Conservation (phyloP, 2,113 vertebrate genomes). For the Gymnobelideus leadbeateri region DNA sequence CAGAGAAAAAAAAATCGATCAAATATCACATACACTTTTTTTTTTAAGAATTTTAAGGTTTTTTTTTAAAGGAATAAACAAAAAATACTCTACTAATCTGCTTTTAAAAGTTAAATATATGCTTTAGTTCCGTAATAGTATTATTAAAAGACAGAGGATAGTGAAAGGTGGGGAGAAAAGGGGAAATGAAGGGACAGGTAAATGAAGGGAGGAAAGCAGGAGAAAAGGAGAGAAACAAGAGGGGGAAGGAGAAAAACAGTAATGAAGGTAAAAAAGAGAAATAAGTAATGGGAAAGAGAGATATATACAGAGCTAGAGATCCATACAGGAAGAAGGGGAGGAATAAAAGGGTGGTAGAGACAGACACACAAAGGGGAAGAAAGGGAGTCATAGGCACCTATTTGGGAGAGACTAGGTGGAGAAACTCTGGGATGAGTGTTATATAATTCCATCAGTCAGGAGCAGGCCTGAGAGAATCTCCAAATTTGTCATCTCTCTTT, state of each 20-base stretch:
- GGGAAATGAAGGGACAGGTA: background rate
- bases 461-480: background rate
- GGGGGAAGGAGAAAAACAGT: background rate
- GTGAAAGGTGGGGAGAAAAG: background rate
- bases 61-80: conserved; percentile 2
- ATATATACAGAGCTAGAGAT: background rate
- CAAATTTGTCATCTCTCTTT: background rate
- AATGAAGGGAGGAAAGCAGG: background rate
- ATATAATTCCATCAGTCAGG: background rate
- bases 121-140: background rate
- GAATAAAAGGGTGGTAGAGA: too few species aligned
- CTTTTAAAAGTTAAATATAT: background rate
- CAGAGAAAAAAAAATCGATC: background rate
- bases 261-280: background rate
- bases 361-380: background rate
- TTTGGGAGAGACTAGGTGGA: background rate
- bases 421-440: background rate
- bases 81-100: background rate
- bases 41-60: conserved; percentile 8
- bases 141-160: background rate
- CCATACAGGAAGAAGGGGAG: too few species aligned
- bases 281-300: background rate
- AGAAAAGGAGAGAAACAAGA: background rate
- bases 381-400: background rate
- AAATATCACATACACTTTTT: background rate